phyloP scores from a whole-genome alignment of 2,888 invertebrate species.

The Ennomos quercinarius region DNA sequence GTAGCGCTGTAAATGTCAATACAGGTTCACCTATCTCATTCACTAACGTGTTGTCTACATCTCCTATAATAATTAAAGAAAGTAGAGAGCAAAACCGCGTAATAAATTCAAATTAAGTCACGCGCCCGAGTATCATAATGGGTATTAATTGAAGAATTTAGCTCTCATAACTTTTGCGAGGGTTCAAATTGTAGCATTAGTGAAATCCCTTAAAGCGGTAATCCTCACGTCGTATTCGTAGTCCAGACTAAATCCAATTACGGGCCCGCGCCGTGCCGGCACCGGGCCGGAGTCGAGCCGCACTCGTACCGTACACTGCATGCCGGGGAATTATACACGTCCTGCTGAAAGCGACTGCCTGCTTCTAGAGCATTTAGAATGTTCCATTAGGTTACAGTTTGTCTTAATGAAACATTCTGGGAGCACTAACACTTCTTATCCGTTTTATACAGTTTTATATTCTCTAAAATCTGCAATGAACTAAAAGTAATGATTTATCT shows the following conservation, averaged over 20 bases:
- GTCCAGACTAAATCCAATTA: constrained; percentile 82
- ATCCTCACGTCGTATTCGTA: constrained; percentile 73
- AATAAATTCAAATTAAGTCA: constrained; percentile 38
- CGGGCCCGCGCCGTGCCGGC: constrained; percentile 37
- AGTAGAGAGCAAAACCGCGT: constrained; percentile 21
- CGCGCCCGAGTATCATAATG: constrained; percentile 35
- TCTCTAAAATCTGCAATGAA: too few relatives aligned
- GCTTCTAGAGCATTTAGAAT: constrained; percentile 5
- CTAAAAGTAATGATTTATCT: too few relatives aligned
- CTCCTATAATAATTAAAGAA: constrained; percentile 17
- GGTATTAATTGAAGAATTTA: constrained; percentile 45
- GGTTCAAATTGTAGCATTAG: constrained; percentile 60
- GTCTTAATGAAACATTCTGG: constrained; percentile 19
- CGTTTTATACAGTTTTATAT: too few relatives aligned
- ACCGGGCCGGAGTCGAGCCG: constrained; percentile 5
- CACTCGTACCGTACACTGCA: constrained; percentile 28
- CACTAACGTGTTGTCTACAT: constrained; percentile 12
- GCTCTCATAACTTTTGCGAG: constrained; percentile 44
- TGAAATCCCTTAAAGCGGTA: constrained; percentile 66
- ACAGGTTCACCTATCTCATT: background rate
- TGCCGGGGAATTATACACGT: constrained; percentile 46
- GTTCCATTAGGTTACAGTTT: background rate
- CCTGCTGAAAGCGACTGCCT: constrained; percentile 36
- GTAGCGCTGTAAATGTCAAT: too few relatives aligned
- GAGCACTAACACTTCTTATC: background rate